phyloP scores from a whole-genome alignment of 2,888 invertebrate species.

The Muscina levida region DNA sequence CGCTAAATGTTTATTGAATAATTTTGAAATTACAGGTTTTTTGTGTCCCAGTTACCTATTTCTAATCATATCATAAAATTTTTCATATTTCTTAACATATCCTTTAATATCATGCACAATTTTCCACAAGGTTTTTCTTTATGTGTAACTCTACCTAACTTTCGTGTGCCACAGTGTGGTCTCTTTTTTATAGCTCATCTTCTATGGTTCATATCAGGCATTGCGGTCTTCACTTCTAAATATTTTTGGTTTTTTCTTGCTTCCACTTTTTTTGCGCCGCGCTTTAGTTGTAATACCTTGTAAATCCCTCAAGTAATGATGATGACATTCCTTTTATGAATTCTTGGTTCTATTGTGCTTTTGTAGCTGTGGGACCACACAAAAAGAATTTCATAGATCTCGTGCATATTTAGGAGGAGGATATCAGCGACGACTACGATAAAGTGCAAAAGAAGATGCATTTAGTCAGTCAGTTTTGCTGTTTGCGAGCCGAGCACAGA shows the following conservation, averaged over 20 bases:
- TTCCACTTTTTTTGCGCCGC: not conserved
- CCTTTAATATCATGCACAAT: no score
- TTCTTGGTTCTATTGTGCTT: conserved; percentile 58
- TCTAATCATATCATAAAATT: no score
- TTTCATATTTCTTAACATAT: no score
- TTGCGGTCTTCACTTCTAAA: conserved; percentile 4
- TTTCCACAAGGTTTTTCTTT: no score
- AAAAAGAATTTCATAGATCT: not conserved
- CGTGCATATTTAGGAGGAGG: not conserved
- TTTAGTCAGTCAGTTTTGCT: not conserved
- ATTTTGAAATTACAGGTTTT: no score
- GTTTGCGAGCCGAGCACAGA: not conserved
- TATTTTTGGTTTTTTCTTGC: not conserved
- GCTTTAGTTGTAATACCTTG: conserved; percentile 42
- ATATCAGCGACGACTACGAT: not conserved
- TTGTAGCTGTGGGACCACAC: conserved; percentile 46
- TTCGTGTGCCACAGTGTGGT: no score
- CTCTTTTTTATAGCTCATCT: not conserved
- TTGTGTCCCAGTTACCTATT: no score
- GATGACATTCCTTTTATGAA: conserved; percentile 65
- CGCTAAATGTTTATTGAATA: no score
- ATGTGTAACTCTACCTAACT: no score
- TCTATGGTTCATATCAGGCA: conserved; percentile 18
- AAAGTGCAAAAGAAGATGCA: not conserved
- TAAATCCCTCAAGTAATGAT: conserved; percentile 61